Evolutionary conservation across 2,797 vertebrate species (phyloP), one percentile per base, ranked within the genome.

Genomic region (Pseudochromis fuscus): DNA sequence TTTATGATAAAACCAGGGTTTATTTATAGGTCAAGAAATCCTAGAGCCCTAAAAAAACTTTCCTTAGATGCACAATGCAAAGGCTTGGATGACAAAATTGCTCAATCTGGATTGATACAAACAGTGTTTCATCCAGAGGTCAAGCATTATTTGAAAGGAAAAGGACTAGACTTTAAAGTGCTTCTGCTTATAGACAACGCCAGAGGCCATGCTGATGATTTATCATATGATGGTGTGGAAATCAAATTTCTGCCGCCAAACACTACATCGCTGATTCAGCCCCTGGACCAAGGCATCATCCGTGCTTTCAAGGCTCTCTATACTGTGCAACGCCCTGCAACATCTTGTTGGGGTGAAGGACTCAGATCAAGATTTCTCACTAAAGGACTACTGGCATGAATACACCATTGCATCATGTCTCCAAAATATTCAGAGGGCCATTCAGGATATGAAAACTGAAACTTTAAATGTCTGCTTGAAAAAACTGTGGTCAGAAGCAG

Each of bases 1-100:
- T 76, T 81, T 25, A 64, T 69, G 53, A 77, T 77, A 18, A 65
- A 77, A 40, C 55, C 69, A 33, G 74, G 53, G 1, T 35, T 72
- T 31, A 76, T 77, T 64, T 49, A 64, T 68, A 68, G 28, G 55
- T 68, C 23, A 0, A 72, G 67, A 62, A 67, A 67, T 31, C 67
- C 78, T 0, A 42, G 46, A 58, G 58, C 59, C 7, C 58, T 73
- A 1, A 77, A 81, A 71, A 63, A 58, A 66, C 67, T 81, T n/a
- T n/a, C n/a, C n/a, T n/a, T n/a, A 65, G 79, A 73, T 73, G 65
- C 21, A 70, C 56, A 62, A 72, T 4, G 3, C 55, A 6, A 74
- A 74, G 46, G 77, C 53, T 23, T 64, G 64, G 24, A 55, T 63
- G 25, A 65, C 59, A 38, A 74, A 70, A 65, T 23, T n/a, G 12